phyloP scores from a whole-genome alignment of 1,140 invertebrate genomes.

The Diabrotica undecimpunctata region DNA sequence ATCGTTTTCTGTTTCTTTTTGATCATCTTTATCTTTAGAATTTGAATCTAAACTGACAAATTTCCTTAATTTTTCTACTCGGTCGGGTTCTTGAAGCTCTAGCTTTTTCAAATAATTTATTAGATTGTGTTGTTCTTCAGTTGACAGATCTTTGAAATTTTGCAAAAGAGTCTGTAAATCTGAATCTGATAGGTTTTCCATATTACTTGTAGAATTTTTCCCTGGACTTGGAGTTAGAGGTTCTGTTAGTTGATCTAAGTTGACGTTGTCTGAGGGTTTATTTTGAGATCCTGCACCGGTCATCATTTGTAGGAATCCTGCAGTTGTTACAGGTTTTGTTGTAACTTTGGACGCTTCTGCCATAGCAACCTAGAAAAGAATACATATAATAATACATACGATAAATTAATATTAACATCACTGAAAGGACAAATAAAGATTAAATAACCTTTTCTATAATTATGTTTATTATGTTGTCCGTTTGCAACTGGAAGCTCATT shows the following conservation, averaged over 20 bases:
- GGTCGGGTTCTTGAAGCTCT: constrained; percentile 64
- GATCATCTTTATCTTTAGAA: constrained; percentile 13
- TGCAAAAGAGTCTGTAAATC: constrained; percentile 71
- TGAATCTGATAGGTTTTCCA: constrained; percentile 70
- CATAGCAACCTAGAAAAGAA: constrained; percentile 54
- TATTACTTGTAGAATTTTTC: constrained; percentile 36
- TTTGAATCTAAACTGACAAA: constrained; percentile 57
- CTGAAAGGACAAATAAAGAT: no score
- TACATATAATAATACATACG: no score
- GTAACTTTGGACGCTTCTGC: constrained; percentile 55
- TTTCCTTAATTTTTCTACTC: constrained; percentile 66
- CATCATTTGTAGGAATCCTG: constrained; percentile 52
- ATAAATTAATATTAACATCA: no score
- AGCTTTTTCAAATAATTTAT: constrained; percentile 75
- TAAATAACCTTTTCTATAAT: no score
- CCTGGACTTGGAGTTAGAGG: constrained; percentile 24
- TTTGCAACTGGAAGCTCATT: no score
- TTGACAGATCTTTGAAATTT: constrained; percentile 73
- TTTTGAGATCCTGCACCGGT: constrained; percentile 22
- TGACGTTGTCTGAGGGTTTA: constrained; percentile 3
- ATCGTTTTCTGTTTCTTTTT: background rate
- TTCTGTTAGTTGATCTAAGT: constrained; percentile 25
- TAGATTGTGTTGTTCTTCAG: constrained; percentile 72
- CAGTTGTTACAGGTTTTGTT: constrained; percentile 54
- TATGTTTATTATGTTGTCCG: no score